Percentiles rank a stretch among this genome's conserved stretches.
Conservation (phyloP, 1,140 invertebrate species). For the Anagrus nilaparvatae region DNA sequence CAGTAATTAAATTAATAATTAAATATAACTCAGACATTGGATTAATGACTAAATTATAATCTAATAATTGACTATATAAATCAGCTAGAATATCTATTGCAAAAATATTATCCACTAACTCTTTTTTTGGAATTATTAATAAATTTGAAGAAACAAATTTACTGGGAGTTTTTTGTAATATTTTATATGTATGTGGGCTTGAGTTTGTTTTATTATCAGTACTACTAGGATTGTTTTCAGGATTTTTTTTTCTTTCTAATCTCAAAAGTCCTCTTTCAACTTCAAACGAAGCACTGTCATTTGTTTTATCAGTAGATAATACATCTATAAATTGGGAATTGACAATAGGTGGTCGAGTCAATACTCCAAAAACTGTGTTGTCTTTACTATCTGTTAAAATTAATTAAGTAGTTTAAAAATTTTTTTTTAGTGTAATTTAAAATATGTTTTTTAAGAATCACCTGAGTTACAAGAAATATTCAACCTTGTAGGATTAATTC, state of each 20-base stretch:
- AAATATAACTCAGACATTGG: slow-evolving; percentile 50
- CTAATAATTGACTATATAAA: slow-evolving; percentile 39
- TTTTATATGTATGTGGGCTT: not conserved
- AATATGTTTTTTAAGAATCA: slow-evolving; percentile 16
- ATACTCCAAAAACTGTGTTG: slow-evolving; percentile 24
- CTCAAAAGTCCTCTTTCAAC: slow-evolving; percentile 29
- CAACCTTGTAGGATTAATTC: slow-evolving; percentile 32
- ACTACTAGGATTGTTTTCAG: slow-evolving; percentile 13
- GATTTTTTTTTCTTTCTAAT: slow-evolving; percentile 28
- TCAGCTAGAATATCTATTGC: slow-evolving; percentile 36
- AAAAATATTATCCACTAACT: slow-evolving; percentile 32
- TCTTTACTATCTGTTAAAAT: slow-evolving; percentile 17
- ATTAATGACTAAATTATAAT: slow-evolving; percentile 44
- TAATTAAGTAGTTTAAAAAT: not conserved
- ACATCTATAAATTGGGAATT: slow-evolving; percentile 31
- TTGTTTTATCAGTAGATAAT: slow-evolving; percentile 21
- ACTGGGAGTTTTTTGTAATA: slow-evolving; percentile 13
- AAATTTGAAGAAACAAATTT: slow-evolving; percentile 16
- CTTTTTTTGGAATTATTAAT: slow-evolving; percentile 26
- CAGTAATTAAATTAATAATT: slow-evolving; percentile 44
- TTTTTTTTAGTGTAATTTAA: not conserved
- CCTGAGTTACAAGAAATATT: slow-evolving; percentile 20
- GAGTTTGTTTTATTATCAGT: slow-evolving; percentile 8
- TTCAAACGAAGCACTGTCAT: slow-evolving; percentile 24
- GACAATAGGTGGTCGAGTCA: slow-evolving; percentile 22